Base-by-base conservation (phyloP, 2,888 invertebrate genomes). In the Andricus quercusramuli region DNA sequence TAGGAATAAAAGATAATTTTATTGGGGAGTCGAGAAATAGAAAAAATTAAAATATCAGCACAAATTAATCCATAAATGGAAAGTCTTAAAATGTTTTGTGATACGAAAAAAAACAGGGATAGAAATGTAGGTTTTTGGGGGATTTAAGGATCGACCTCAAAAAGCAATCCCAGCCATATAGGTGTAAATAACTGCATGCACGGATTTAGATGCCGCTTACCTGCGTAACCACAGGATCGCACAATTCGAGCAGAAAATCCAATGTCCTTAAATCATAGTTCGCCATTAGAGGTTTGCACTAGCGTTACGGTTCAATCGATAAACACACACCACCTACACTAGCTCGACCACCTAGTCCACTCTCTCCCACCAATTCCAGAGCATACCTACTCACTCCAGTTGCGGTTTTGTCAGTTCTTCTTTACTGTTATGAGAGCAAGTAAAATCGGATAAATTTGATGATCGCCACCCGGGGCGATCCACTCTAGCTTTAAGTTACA, bases 271-370 rank as follows among this genome's bases (percentile, higher is more conserved):
- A 74, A 74, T 74, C 74, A 74, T 74, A 74, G 74, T 74, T 74
- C 74, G 56, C 56, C 56, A 56, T 56, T 74, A 74, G 74, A 74
- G 74, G 74, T 74, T 74, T 74, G 74, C 74, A 74, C 56, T 74
- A 74, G 56, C 74, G 74, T 74, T 74, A 74, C 74, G 74, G 74
- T 74, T 74, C 74, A 74, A 74, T 74, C 74, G 74, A 74, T 74
- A 59, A 74, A 56, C 32, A 74, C 51, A 74, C 74, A 74, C 56
- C 29, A 74, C 68, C 44, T 20, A 56, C 56, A n/a, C 74, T 32
- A 29, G 17, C 32, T 37, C 56, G 25, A 20, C 29, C 70, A 32
- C 74, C 47, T 11, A 64, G 29, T 29, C 74, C 56, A 56, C 29
- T 51, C 70, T 47, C 17, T 8, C 32, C 70, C 20, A 51, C 51